Base-by-base conservation (phyloP, 2,888 invertebrate genomes). In the Diarsia mendica region DNA sequence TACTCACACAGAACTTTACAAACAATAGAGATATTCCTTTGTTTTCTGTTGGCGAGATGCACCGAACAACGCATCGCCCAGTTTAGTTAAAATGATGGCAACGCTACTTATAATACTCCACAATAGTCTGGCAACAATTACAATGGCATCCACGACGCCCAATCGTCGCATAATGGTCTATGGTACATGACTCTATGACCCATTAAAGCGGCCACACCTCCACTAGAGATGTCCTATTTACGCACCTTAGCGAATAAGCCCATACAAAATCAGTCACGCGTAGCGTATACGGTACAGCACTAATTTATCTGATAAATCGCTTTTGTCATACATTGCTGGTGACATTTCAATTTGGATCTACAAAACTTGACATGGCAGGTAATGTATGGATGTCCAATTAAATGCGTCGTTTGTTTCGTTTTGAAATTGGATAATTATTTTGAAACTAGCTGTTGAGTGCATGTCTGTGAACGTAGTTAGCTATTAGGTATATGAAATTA, bases 161-260 rank as follows among this genome's bases (percentile, higher is more conserved):
- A 90, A 90, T 92, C 85, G 85, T 84, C 89, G 87, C 86, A 89
- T 92, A 92, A 92, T 92, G 91, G 89, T 91, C 90, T 91, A 87
- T 92, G 81, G 81, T 80, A 53, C 67, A 81, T 72, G 51, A 67
- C 39, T 91, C 90, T 91, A 87, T 92, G 94, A 93, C 93, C 94
- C 90, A 93, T 92, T 92, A 87, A 88, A 83, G 83, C 82, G 83
- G 90, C 85, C 94, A 90, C 95, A 92, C 95, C 95, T 94, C 88
- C 88, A 85, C 87, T 85, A 87, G 89, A 89, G 88, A 90, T 92
- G 94, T 89, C 92, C 95, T 90, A 93, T 93, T 94, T 94, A 92
- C 89, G 85, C 89, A 88, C 89, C 86, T 88, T 74, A 58, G 79
- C 79, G 79, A 85, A 81, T 86, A 89, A 87, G 88, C 86, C 79